Percentiles rank a stretch among this genome's conserved stretches.
Evolutionary conservation across 2,797 vertebrate genomes (phyloP).

Genomic region (Cyprinella venusta): DNA sequence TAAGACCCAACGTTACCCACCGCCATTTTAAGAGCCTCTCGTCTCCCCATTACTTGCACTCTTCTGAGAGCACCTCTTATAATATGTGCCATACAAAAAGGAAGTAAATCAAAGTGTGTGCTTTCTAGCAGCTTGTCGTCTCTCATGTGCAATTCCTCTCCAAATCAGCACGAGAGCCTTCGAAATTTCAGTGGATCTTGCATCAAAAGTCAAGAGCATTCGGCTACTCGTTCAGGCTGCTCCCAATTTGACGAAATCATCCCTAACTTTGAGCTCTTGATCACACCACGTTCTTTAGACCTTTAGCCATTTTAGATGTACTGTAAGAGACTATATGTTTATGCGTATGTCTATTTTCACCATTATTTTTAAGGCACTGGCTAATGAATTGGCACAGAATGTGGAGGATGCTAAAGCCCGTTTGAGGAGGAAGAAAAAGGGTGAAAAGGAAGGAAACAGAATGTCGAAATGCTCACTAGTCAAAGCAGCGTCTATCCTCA

Average conservation of each 20-base stretch:
- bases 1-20: constrained; percentile 61
- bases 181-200: constrained; percentile 63
- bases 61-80: constrained; percentile 73
- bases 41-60: constrained; percentile 78
- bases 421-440: constrained; percentile 75
- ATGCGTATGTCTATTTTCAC: constrained; percentile 32
- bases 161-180: constrained; percentile 69
- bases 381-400: constrained; percentile 82
- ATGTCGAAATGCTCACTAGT: constrained; percentile 84
- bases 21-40: constrained; percentile 75
- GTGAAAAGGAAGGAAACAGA: constrained; percentile 64
- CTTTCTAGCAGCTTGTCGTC: constrained; percentile 65
- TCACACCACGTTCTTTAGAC: constrained; percentile 1
- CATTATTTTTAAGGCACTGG: constrained; percentile 81
- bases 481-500: constrained; percentile 91
- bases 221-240: neutral
- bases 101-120: constrained; percentile 78
- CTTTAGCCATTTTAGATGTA: neutral
- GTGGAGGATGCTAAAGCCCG: constrained; percentile 79
- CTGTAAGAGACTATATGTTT: constrained; percentile 37
- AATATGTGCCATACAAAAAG: constrained; percentile 70
- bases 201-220: constrained; percentile 19
- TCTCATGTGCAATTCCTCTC: constrained; percentile 71
- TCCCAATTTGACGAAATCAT: neutral
- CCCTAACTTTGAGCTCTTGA: constrained; percentile 11